Evolutionary conservation across 2,113 vertebrate species (phyloP), one percentile per base, ranked within the genome.

Genomic region (Jacana jacana): DNA sequence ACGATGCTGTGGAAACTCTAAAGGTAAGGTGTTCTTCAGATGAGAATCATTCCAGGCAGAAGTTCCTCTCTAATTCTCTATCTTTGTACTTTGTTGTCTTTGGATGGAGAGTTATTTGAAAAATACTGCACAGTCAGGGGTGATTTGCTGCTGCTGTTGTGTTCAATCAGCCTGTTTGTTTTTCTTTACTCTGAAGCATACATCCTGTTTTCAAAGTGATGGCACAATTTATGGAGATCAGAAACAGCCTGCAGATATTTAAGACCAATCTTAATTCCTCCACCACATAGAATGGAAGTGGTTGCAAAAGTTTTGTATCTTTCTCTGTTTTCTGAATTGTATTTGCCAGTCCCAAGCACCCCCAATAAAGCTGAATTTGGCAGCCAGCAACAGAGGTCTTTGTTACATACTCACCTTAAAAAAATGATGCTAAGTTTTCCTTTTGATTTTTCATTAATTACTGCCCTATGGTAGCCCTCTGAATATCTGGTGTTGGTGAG

Each of bases 181-280:
- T 87, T 93, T 46, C 55, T 86, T 91, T 44, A 57, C 70, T 91
- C 39, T 94, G 64, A 78, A 83, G 80, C 64, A 84, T 60, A 78
- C 73, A 75, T 94, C 85, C 76, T 91, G 85, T 94, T 91, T 93
- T 78, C 88, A 81, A 55, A 95, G 76, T 60, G 66, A 71, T 51
- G 80, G 68, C 33, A 91, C 51, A 81, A 31, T 89, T 91, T 63
- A 69, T 23, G 6, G 58, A 80, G 54, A 85, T 64, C 42, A 94
- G 57, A 83, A 84, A 66, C 33, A 90, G 55, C 68, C 87, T 91
- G 70, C 40, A 73, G 71, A 48, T 88, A 79, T 46, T 79, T 52
- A 44, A 91, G 69, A 57, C 57, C 48, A 64, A 33, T 11, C 6
- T 82, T 71, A 72, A 77, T 94, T 89, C 58, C 7, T 60, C 27